Evolutionary conservation across 2,888 invertebrate genomes (phyloP), one percentile per base, ranked within the genome.

Genomic region (Cryptosula pallasiana): DNA sequence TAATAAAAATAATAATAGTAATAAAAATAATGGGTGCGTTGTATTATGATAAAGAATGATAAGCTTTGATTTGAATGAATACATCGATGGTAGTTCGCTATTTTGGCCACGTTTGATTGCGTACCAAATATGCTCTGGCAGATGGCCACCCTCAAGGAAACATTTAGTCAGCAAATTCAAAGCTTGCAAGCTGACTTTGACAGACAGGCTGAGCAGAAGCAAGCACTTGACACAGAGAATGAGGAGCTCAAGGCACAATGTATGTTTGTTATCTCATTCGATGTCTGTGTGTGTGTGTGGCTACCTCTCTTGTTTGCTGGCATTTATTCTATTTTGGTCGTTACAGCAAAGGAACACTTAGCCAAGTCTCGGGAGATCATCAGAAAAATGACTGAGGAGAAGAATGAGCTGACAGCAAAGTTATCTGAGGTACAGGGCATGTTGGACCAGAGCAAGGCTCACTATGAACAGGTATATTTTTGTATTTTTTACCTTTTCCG

Each of bases 341-440:
- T 55, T 77, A 45, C 78, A 84, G 82, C 78, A 25, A 74, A 78
- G 63, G 81, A 82, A 45, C 81, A 83, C 72, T 76, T 83, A 70
- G 82, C 83, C 71, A 83, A 83, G 72, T 81, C 82, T 16, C 75
- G 82, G 35, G 81, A 82, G 73, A 80, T 83, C 58, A 81, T 83
- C 63, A 79, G 77, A 72, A 76, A 75, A 35, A 72, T 83, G 74
- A 81, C 81, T 57, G 82, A 81, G 23, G 83, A 83, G 73, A 82
- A 81, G 75, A 77, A 75, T 35, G 74, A 76, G 69, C 69, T 78
- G 9, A 71, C 76, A 2, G 63, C 29, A 32, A 25, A 34, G 9
- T 63, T 63, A n/a, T 2, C 32, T 13, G 34, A 27, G n/a, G 27
- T 9, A 5, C 63, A 63, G 63, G 5, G 32, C 13, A 29, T 16